phyloP scores from a whole-genome alignment of 2,888 invertebrate genomes.

The Cyrtodaria siliqua region DNA sequence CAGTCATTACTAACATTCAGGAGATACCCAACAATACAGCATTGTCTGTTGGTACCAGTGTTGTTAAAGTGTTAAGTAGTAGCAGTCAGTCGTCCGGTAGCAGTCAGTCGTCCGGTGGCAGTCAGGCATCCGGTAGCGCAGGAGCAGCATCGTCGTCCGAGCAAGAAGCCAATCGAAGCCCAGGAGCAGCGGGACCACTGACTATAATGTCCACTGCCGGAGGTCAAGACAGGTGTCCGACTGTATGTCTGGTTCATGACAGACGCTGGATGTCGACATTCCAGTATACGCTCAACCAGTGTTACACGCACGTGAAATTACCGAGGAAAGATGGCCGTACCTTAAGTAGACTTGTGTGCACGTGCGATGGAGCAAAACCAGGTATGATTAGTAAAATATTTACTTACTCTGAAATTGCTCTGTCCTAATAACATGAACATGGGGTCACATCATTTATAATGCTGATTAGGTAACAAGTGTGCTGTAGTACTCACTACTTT shows the following conservation, averaged over 20 bases:
- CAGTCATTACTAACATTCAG: too few species aligned
- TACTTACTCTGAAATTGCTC: too few species aligned
- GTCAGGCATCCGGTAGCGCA: not conserved
- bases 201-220: not conserved
- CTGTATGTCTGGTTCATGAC: constrained; percentile 59
- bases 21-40: too few species aligned
- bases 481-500: too few species aligned
- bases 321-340: constrained; percentile 31
- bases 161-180: too few species aligned
- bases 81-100: too few species aligned
- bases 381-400: constrained; percentile 12
- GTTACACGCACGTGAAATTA: constrained; percentile 25
- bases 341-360: constrained; percentile 44
- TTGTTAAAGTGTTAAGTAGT: too few species aligned
- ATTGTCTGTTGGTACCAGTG: too few species aligned
- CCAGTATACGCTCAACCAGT: constrained; percentile 57
- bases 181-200: too few species aligned
- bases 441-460: too few species aligned
- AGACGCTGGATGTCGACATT: constrained; percentile 54
- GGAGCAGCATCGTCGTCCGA: not conserved
- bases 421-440: too few species aligned
- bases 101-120: not conserved
- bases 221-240: not conserved
- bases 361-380: constrained; percentile 36
- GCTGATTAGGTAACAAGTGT: too few species aligned